A percentile compares a stretch with the other conserved stretches of the same genome.
phyloP scores from a whole-genome alignment of 2,888 invertebrate genomes.

The Aleiodes alternator region DNA sequence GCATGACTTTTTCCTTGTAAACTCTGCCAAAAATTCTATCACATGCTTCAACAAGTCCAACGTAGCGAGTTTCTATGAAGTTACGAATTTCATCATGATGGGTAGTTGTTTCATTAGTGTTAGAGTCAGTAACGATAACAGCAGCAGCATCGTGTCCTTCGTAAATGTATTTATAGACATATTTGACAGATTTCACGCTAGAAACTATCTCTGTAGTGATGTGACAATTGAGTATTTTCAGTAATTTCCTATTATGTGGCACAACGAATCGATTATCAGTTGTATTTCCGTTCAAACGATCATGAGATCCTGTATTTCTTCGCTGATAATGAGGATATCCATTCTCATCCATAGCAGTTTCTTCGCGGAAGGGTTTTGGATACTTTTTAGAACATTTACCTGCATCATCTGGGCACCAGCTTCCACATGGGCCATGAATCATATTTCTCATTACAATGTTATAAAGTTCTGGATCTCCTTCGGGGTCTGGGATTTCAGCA shows the following conservation, averaged over 20 bases:
- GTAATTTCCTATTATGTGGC: background rate
- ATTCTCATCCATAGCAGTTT: background rate
- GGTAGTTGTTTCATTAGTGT: constrained; percentile 44
- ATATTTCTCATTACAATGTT: background rate
- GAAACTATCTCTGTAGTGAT: background rate
- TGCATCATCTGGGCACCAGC: background rate
- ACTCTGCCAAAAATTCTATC: no score
- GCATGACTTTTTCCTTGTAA: no score
- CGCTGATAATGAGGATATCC: constrained; percentile 1
- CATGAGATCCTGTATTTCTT: background rate
- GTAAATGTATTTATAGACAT: background rate
- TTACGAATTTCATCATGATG: constrained; percentile 41
- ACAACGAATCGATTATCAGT: constrained; percentile 1
- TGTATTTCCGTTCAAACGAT: background rate
- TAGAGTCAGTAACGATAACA: constrained; percentile 40
- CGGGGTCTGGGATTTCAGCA: no score
- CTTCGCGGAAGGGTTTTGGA: background rate
- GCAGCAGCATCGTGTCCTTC: constrained; percentile 7
- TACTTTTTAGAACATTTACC: constrained; percentile 1
- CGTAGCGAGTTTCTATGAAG: constrained; percentile 50
- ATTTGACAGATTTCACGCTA: constrained; percentile 4
- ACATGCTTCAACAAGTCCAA: no score
- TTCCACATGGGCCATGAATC: constrained; percentile 3
- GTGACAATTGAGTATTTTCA: background rate
- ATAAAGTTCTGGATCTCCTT: no score